phyloP scores from a whole-genome alignment of 2,113 vertebrate genomes.

The Siniperca chuatsi region DNA sequence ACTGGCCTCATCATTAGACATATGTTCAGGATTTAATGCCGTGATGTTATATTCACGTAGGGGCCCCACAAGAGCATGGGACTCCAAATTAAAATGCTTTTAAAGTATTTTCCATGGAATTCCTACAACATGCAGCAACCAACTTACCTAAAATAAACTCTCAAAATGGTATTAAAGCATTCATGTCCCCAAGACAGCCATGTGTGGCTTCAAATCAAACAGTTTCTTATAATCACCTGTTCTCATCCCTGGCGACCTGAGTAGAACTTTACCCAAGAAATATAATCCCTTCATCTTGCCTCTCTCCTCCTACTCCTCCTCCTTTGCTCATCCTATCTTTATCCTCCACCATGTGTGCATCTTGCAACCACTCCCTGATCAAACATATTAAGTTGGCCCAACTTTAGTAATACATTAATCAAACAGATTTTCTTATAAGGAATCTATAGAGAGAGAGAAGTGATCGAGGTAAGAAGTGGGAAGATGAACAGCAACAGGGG shows the following conservation, averaged over 20 bases:
- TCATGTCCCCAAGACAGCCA: constrained; percentile 39
- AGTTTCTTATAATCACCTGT: constrained; percentile 61
- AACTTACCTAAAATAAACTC: constrained; percentile 46
- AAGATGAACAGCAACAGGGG: neutral
- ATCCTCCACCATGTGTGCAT: constrained; percentile 61
- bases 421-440: constrained; percentile 48
- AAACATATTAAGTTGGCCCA: constrained; percentile 58
- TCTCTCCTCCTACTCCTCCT: constrained; percentile 23
- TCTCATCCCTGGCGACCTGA: constrained; percentile 54
- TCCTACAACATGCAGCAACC: constrained; percentile 22
- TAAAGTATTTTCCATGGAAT: constrained; percentile 20
- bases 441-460: constrained; percentile 8
- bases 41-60: constrained; percentile 68
- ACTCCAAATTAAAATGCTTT: constrained; percentile 53
- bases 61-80: constrained; percentile 2
- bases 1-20: constrained; percentile 52
- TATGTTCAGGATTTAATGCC: constrained; percentile 59
- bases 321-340: constrained; percentile 44
- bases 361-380: constrained; percentile 43
- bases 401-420: constrained; percentile 54
- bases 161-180: constrained; percentile 44
- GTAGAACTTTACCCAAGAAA: constrained; percentile 59
- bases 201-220: constrained; percentile 59
- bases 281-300: constrained; percentile 63
- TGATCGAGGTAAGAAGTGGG: constrained; percentile 12